These are phyloP conservation scores for Cistogaster globosa DNA, from an alignment of 2,888 invertebrate species.

Conservation along the genomic window DNA sequence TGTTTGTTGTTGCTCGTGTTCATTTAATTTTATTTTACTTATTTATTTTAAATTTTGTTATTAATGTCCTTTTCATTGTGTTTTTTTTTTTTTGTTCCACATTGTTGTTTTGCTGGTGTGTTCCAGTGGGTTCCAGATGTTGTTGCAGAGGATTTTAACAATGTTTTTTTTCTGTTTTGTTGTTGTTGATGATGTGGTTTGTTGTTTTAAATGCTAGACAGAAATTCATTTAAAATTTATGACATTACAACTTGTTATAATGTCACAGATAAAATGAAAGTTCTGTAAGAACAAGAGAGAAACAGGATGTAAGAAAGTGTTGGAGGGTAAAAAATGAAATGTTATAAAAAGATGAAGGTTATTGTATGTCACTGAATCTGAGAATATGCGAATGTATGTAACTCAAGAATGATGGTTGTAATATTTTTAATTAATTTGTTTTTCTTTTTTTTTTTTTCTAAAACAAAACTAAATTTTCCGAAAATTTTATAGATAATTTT, in stretches of 20 bases:
- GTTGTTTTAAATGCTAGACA: slow-evolving; percentile 66
- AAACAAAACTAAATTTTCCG: too few species aligned
- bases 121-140: slow-evolving; percentile 15
- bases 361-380: not conserved
- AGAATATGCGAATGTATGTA: not conserved
- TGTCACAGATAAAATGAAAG: slow-evolving; percentile 61
- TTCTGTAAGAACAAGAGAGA: not conserved
- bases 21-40: slow-evolving; percentile 41
- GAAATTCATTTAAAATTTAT: slow-evolving; percentile 70
- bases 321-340: not conserved
- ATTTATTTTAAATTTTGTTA: slow-evolving; percentile 53
- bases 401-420: too few species aligned
- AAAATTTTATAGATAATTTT: too few species aligned
- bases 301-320: not conserved
- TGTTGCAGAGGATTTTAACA: slow-evolving; percentile 12
- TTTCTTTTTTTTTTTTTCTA: too few species aligned
- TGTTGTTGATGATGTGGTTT: slow-evolving; percentile 42
- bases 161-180: slow-evolving; percentile 18
- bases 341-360: slow-evolving; percentile 6
- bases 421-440: not conserved
- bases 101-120: slow-evolving; percentile 16
- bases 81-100: slow-evolving; percentile 51
- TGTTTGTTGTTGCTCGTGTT: slow-evolving; percentile 18
- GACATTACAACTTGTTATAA: slow-evolving; percentile 63
- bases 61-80: slow-evolving; percentile 69